Evolutionary conservation across 2,888 invertebrate genomes (phyloP).

Genomic region (Chrysolina oricalcia): DNA sequence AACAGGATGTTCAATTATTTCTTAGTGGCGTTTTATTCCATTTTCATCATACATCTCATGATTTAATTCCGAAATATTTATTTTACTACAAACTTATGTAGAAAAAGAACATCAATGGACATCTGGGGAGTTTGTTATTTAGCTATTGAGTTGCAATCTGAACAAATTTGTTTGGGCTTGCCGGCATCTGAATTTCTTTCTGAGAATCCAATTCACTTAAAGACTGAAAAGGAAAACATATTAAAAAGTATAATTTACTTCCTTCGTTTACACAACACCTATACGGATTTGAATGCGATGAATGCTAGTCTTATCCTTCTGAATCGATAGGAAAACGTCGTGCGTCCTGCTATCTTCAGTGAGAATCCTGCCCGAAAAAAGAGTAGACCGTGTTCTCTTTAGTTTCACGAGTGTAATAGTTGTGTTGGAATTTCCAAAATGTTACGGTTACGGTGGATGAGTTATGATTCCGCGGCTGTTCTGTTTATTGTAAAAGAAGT

Average conservation of each 20-base stretch:
- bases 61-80: too few species aligned
- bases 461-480: too few species aligned
- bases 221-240: slow-evolving; percentile 23
- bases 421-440: neutral
- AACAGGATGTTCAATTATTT: too few species aligned
- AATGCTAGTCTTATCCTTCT: slow-evolving; percentile 26
- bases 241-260: slow-evolving; percentile 45
- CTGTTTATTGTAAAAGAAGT: too few species aligned
- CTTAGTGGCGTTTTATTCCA: too few species aligned
- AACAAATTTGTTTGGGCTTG: too few species aligned
- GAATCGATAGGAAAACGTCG: slow-evolving; percentile 30
- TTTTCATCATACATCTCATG: too few species aligned
- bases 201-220: slow-evolving; percentile 37
- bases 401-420: neutral
- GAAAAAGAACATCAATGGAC: too few species aligned
- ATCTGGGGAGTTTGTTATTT: too few species aligned
- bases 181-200: neutral
- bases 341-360: slow-evolving; percentile 9
- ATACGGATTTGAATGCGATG: slow-evolving; percentile 34
- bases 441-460: too few species aligned
- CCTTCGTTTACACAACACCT: slow-evolving; percentile 37
- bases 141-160: too few species aligned
- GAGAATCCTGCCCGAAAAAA: neutral
- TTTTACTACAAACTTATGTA: too few species aligned
- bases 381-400: neutral